Conservation (phyloP, 2,888 invertebrate species). For the Fragum fragum region DNA sequence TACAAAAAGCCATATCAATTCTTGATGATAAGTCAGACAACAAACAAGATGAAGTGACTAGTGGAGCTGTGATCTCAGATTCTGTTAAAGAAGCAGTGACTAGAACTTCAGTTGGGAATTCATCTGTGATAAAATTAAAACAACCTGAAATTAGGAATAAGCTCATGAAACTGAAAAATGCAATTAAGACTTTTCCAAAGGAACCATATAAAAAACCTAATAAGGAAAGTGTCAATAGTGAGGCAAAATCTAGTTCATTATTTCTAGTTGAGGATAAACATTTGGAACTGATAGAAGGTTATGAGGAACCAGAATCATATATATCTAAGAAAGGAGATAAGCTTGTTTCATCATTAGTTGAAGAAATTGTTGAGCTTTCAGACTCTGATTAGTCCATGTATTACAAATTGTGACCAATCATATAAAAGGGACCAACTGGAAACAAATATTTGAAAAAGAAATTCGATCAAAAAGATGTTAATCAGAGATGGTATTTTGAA, state of each 20-base stretch:
- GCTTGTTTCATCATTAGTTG: constrained; percentile 27
- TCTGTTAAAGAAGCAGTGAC: constrained; percentile 26
- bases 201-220: background rate
- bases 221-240: background rate
- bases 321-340: constrained; percentile 21
- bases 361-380: constrained; percentile 62
- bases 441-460: too few species aligned
- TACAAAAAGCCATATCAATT: too few species aligned
- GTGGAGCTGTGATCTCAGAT: background rate
- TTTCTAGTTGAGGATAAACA: constrained; percentile 39
- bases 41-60: background rate
- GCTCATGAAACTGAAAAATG: constrained; percentile 36
- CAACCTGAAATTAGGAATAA: constrained; percentile 42
- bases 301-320: constrained; percentile 48
- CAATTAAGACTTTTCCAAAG: background rate
- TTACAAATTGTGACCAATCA: too few species aligned
- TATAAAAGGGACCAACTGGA: too few species aligned
- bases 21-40: too few species aligned
- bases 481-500: too few species aligned
- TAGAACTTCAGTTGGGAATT: constrained; percentile 31
- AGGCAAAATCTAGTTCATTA: background rate
- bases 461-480: too few species aligned
- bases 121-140: constrained; percentile 25
- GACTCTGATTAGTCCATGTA: constrained; percentile 70
- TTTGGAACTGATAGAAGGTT: constrained; percentile 54